These are phyloP conservation scores for Agrenia bidenticulata DNA, from an alignment of 2,888 invertebrate species.

Conservation along the genomic window DNA sequence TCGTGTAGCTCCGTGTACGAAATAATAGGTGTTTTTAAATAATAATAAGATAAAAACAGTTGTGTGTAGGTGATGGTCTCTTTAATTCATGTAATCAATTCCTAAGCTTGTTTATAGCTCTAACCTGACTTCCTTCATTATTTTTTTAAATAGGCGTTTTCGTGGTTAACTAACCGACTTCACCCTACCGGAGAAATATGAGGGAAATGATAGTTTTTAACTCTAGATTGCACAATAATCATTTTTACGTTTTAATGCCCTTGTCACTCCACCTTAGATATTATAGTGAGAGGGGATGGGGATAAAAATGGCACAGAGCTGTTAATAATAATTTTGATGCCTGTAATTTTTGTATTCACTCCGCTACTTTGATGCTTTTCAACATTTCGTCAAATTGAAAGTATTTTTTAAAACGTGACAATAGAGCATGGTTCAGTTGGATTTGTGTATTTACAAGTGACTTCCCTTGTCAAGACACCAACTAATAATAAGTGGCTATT, in stretches of 20 bases:
- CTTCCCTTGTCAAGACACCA: conserved; percentile 4
- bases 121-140: conserved; percentile 22
- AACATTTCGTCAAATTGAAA: conserved; percentile 16
- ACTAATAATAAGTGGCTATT: conserved; percentile 17
- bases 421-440: conserved; percentile 41
- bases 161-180: conserved; percentile 18
- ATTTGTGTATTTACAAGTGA: not conserved
- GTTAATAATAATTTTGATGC: conserved; percentile 44
- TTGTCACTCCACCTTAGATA: not conserved
- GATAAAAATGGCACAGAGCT: conserved; percentile 34
- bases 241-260: conserved; percentile 1
- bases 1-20: not conserved
- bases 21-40: conserved; percentile 13
- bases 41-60: conserved; percentile 7
- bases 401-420: conserved; percentile 42
- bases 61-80: conserved; percentile 10
- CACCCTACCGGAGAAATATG: conserved; percentile 17
- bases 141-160: conserved; percentile 23
- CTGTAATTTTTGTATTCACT: conserved; percentile 38
- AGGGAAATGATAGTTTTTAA: conserved; percentile 6
- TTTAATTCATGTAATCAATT: conserved; percentile 16
- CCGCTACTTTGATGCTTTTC: conserved; percentile 15
- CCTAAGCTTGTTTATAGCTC: conserved; percentile 14
- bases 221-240: not conserved
- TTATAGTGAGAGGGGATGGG: not conserved